Evolutionary conservation across 2,888 invertebrate genomes (phyloP).

Genomic region (Rhagium mordax): DNA sequence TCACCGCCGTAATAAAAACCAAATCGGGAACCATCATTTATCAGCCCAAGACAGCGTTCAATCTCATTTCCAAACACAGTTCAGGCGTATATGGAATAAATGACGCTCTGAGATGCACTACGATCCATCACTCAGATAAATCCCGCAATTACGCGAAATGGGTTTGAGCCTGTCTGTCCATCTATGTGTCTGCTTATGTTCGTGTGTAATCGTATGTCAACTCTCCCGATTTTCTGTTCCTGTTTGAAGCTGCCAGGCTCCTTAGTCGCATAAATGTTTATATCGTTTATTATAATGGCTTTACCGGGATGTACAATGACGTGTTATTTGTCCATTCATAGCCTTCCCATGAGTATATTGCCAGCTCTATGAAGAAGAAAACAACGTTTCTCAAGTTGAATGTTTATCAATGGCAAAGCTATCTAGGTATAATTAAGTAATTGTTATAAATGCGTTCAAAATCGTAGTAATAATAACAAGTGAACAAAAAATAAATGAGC

Average conservation of each 20-base stretch:
- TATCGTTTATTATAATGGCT: neutral
- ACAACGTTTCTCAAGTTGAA: too few relatives aligned
- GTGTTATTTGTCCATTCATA: neutral
- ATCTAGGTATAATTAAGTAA: too few relatives aligned
- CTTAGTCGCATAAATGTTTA: neutral
- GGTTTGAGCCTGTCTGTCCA: slow-evolving; percentile 36
- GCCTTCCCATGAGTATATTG: neutral
- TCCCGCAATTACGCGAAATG: slow-evolving; percentile 42
- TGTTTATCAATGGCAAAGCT: too few relatives aligned
- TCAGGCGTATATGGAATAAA: slow-evolving; percentile 41
- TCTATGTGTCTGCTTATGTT: slow-evolving; percentile 47
- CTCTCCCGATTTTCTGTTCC: slow-evolving; percentile 2
- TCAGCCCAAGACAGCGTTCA: slow-evolving; percentile 39
- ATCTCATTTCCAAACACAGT: slow-evolving; percentile 39
- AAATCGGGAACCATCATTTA: slow-evolving; percentile 37
- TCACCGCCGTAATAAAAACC: slow-evolving; percentile 33
- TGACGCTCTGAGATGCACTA: slow-evolving; percentile 36
- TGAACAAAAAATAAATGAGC: too few relatives aligned
- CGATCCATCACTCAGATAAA: slow-evolving; percentile 43
- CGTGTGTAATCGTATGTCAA: slow-evolving; percentile 35
- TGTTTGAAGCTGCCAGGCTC: neutral
- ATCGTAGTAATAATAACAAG: too few relatives aligned
- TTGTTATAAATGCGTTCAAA: too few relatives aligned
- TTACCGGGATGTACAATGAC: neutral
- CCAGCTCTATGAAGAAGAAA: too few relatives aligned